A percentile compares a stretch with the other conserved stretches of the same genome.
phyloP scores from a whole-genome alignment of 2,888 invertebrate genomes.

The Limnephilus auricula region DNA sequence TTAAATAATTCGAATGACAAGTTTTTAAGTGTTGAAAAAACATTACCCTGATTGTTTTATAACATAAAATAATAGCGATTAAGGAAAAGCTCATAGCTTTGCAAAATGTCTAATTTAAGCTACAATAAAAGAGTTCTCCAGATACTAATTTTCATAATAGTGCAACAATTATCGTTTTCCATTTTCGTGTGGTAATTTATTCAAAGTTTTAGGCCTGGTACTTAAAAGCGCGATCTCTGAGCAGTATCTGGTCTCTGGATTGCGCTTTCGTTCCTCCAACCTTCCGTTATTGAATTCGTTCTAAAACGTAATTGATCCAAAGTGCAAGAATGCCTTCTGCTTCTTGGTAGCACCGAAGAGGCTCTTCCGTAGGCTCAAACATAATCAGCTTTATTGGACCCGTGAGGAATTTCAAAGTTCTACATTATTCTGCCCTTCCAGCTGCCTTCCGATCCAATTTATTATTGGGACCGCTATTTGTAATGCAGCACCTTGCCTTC shows the following conservation, averaged over 20 bases:
- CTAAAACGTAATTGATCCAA: too few species aligned
- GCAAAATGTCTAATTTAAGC: background rate
- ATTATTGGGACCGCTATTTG: conserved; percentile 35
- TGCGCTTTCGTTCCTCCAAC: too few species aligned
- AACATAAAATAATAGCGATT: background rate
- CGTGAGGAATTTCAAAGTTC: background rate
- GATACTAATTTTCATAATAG: too few species aligned
- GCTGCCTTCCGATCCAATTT: conserved; percentile 40
- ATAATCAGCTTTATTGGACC: background rate
- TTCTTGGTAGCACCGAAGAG: too few species aligned
- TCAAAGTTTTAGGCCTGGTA: too few species aligned
- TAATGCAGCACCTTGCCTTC: conserved; percentile 19
- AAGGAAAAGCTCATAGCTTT: background rate
- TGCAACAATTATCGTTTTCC: too few species aligned
- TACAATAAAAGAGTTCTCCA: too few species aligned
- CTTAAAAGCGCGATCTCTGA: too few species aligned
- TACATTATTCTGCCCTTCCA: background rate
- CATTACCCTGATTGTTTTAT: background rate
- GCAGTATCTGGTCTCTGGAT: too few species aligned
- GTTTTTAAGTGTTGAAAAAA: background rate
- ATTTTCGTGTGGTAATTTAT: too few species aligned
- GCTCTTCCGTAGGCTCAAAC: background rate
- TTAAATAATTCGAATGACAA: background rate
- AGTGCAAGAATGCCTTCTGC: too few species aligned
- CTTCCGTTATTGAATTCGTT: too few species aligned